These are phyloP conservation scores for Craniophora ligustri DNA, from an alignment of 2,888 invertebrate genomes.

Conservation along the genomic window DNA sequence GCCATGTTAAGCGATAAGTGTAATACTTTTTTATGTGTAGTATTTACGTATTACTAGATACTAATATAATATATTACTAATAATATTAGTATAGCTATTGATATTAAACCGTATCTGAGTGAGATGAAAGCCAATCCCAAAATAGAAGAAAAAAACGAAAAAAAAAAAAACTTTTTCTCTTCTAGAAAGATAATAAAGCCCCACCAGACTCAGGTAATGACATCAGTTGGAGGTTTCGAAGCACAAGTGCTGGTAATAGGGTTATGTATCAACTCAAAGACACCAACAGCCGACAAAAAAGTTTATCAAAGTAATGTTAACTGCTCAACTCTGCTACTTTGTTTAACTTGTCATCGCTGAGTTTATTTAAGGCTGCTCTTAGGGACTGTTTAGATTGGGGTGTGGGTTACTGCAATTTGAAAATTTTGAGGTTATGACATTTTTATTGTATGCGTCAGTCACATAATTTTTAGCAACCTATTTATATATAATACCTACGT, in stretches of 20 bases:
- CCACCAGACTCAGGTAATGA: conserved; percentile 23
- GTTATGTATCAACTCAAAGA: conserved; percentile 76
- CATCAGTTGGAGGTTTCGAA: conserved; percentile 6
- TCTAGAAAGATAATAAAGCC: conserved; percentile 1
- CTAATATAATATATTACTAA: too few relatives aligned
- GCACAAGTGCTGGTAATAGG: conserved; percentile 72
- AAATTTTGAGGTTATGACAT: not conserved
- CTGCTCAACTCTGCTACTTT: conserved; percentile 67
- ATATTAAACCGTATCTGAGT: too few relatives aligned
- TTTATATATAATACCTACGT: too few relatives aligned
- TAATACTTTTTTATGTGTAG: too few relatives aligned
- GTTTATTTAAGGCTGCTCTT: conserved; percentile 64
- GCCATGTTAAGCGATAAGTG: too few relatives aligned
- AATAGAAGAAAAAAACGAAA: too few relatives aligned
- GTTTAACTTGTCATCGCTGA: conserved; percentile 73
- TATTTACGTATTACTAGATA: too few relatives aligned
- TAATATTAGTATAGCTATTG: too few relatives aligned
- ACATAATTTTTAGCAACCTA: too few relatives aligned
- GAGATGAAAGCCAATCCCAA: too few relatives aligned
- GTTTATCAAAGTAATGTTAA: conserved; percentile 66
- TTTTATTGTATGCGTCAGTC: too few relatives aligned
- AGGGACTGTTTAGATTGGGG: conserved; percentile 41
- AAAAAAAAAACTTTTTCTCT: too few relatives aligned
- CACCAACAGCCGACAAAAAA: conserved; percentile 69
- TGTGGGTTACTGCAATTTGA: not conserved